These are phyloP conservation scores for Tetraneura akinire DNA, from an alignment of 1,140 invertebrate species.

Conservation along the genomic window DNA sequence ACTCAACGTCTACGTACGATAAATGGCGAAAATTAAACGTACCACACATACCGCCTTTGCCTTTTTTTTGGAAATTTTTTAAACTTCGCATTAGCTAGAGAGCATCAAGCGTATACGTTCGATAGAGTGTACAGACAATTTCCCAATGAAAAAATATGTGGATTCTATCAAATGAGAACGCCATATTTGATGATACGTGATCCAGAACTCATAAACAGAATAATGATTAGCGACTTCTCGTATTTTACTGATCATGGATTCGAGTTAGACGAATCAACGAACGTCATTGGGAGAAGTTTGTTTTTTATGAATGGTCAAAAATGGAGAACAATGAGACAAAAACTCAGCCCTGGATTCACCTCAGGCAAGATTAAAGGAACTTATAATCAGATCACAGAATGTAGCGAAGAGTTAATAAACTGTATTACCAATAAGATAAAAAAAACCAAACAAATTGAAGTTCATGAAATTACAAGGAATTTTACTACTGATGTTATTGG, in stretches of 20 bases:
- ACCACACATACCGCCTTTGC: no score
- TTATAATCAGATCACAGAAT: slow-evolving; percentile 61
- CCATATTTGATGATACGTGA: no score
- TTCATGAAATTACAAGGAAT: not conserved
- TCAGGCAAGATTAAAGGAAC: slow-evolving; percentile 64
- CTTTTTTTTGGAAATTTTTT: no score
- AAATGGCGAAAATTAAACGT: no score
- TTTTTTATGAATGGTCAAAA: slow-evolving; percentile 60
- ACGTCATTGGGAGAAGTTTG: slow-evolving; percentile 63
- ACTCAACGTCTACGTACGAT: no score
- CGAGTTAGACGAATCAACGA: slow-evolving; percentile 60
- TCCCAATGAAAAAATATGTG: no score
- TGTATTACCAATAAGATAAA: slow-evolving; percentile 54
- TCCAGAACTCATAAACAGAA: slow-evolving; percentile 61
- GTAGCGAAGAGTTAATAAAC: slow-evolving; percentile 57
- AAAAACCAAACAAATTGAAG: not conserved
- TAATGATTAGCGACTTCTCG: slow-evolving; percentile 63
- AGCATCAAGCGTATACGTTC: no score
- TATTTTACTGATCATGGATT: slow-evolving; percentile 59
- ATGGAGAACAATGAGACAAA: slow-evolving; percentile 62
- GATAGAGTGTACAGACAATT: no score
- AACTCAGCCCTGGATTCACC: slow-evolving; percentile 64
- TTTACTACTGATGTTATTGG: slow-evolving; percentile 50
- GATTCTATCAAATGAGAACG: no score
- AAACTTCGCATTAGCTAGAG: no score